These are phyloP conservation scores for Etheostoma spectabile DNA, from an alignment of 2,113 vertebrate species.

Conservation along the genomic window DNA sequence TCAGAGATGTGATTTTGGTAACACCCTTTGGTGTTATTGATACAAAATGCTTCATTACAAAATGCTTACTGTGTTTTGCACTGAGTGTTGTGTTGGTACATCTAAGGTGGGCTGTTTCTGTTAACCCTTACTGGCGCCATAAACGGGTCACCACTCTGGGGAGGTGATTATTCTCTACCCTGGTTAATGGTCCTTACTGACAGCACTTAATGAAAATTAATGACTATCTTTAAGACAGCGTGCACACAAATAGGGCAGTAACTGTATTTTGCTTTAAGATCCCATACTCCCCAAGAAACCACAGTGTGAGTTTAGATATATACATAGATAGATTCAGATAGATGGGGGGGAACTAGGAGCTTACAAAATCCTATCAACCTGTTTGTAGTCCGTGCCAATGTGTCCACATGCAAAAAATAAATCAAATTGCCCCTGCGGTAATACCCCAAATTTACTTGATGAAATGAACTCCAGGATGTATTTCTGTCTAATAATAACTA, in stretches of 20 bases:
- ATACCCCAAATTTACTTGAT: constrained; percentile 55
- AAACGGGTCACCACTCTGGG: constrained; percentile 81
- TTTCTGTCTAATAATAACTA: constrained; percentile 59
- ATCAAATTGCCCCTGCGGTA: constrained; percentile 40
- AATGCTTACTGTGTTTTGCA: constrained; percentile 38
- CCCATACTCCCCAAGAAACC: constrained; percentile 1
- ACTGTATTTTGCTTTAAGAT: constrained; percentile 48
- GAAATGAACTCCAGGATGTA: constrained; percentile 57
- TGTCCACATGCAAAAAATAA: constrained; percentile 39
- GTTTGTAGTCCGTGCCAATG: constrained; percentile 16
- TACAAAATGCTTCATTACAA: constrained; percentile 36
- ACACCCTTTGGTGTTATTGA: constrained; percentile 8
- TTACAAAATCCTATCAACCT: constrained; percentile 14
- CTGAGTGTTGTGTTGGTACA: constrained; percentile 67
- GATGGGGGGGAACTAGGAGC: not conserved
- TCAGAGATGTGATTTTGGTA: not conserved
- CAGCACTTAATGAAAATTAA: constrained; percentile 86
- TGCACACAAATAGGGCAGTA: constrained; percentile 55
- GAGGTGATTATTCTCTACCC: constrained; percentile 82
- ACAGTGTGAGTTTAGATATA: not conserved
- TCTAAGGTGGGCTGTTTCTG: constrained; percentile 78
- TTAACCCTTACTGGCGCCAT: constrained; percentile 81
- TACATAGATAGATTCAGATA: constrained; percentile 16
- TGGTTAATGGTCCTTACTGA: constrained; percentile 85
- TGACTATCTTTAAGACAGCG: constrained; percentile 65